Base-by-base conservation (phyloP, 2,797 vertebrate genomes). In the Propithecus deckenii region DNA sequence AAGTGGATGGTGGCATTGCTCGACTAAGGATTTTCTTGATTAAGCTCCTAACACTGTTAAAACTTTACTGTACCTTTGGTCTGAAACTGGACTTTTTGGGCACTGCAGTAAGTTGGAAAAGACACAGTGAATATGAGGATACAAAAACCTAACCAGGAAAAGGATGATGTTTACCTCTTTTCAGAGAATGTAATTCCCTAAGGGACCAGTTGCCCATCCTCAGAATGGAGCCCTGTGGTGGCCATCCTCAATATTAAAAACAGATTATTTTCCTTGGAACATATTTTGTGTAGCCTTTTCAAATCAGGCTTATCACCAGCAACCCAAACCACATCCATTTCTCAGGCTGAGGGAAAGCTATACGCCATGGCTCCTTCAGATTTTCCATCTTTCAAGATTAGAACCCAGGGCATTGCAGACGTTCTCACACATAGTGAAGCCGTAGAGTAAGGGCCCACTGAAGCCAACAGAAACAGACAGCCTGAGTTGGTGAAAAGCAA, bases 341-440 rank as follows among this genome's bases (percentile, higher is more conserved):
- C 89, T 94, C 71, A 89, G 83, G n/a, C 89, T 30, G 41, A 72
- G 92, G 43, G 89, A 71, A 86, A 89, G 65, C 67, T 17, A 10
- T 50, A 59, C 11, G 78, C 76, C 48, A 1, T 5, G 35, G 59
- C 86, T 72, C 50, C 93, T 81, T 85, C 61, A 76, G 4, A 63
- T 74, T 81, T 91, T 86, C 80, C 80, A 32, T 96, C 86, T 87
- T 91, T 92, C 75, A 93, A 95, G 96, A 90, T 93, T 95, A 94
- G 97, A 96, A 96, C 89, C 69, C 57, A 75, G 89, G 65, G 20
- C 86, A 92, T 55, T 63, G 30, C 23, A 76, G 50, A 92, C 25
- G 6, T 96, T 94, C 91, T 92, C 67, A 84, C 89, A 94, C 86
- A 90, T 69, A 97, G 88, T 93, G 71, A 94, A 93, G 96, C 74